These are phyloP conservation scores for Philereme vetulata DNA, from an alignment of 2,888 invertebrate species.

Conservation along the genomic window DNA sequence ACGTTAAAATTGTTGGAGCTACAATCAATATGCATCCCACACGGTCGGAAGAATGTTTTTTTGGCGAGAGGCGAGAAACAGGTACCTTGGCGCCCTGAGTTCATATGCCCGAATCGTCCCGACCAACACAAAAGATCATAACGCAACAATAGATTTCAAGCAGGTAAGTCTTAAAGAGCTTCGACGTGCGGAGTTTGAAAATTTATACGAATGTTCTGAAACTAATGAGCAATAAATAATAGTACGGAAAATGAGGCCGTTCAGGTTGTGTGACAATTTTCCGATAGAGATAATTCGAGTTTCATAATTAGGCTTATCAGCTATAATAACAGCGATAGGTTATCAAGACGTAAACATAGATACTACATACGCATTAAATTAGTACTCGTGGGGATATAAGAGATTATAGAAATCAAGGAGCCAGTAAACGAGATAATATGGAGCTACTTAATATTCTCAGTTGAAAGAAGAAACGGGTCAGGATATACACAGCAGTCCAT, in stretches of 20 bases:
- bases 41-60: conserved; percentile 42
- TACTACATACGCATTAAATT: conserved; percentile 21
- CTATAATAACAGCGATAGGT: conserved; percentile 23
- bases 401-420: conserved; percentile 17
- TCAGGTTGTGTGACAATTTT: conserved; percentile 20
- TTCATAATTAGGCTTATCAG: conserved; percentile 25
- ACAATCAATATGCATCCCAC: conserved; percentile 37
- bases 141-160: conserved; percentile 43
- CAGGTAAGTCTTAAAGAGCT: conserved; percentile 37
- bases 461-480: conserved; percentile 28
- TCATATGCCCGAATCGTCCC: conserved; percentile 30
- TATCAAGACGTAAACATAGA: conserved; percentile 30
- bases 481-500: conserved; percentile 14
- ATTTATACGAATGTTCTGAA: conserved; percentile 15
- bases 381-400: conserved; percentile 13
- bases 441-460: conserved; percentile 13
- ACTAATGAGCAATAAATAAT: conserved; percentile 7
- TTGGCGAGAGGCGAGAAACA: conserved; percentile 46
- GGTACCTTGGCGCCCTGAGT: conserved; percentile 45
- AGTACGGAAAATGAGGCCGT: conserved; percentile 20
- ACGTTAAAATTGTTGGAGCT: conserved; percentile 21
- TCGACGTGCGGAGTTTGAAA: conserved; percentile 24
- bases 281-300: conserved; percentile 23
- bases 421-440: conserved; percentile 7
- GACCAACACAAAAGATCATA: conserved; percentile 35